Conservation (phyloP, 2,113 vertebrate genomes). For the Mormyrus lacerda region DNA sequence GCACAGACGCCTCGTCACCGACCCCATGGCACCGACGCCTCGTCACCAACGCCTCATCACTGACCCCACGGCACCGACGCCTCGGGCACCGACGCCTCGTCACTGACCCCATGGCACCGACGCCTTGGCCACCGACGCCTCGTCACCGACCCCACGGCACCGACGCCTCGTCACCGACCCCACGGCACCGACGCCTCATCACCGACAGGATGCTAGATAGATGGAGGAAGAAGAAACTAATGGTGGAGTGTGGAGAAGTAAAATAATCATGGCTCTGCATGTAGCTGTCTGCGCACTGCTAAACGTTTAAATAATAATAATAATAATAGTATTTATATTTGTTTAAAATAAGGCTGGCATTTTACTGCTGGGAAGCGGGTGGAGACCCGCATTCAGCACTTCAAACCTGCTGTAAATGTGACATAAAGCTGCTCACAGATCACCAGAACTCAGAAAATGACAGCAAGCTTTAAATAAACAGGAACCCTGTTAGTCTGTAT, state of each 20-base stretch:
- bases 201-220: slow-evolving; percentile 28
- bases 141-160: neutral
- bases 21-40: no score
- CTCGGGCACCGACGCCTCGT: no score
- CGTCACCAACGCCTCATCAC: no score
- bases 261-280: neutral
- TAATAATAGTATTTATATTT: neutral
- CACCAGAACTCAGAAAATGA: neutral
- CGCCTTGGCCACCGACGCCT: no score
- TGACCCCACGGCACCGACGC: no score
- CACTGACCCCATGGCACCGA: no score
- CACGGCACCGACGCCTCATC: no score
- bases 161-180: neutral
- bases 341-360: neutral
- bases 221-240: neutral
- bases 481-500: neutral
- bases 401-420: neutral
- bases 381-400: neutral
- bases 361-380: neutral
- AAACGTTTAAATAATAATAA: neutral
- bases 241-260: neutral
- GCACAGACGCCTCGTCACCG: no score
- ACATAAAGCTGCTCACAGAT: neutral
- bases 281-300: neutral
- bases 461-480: neutral